These are phyloP conservation scores for Lethocerus indicus DNA, from an alignment of 1,140 invertebrate genomes.

Conservation along the genomic window DNA sequence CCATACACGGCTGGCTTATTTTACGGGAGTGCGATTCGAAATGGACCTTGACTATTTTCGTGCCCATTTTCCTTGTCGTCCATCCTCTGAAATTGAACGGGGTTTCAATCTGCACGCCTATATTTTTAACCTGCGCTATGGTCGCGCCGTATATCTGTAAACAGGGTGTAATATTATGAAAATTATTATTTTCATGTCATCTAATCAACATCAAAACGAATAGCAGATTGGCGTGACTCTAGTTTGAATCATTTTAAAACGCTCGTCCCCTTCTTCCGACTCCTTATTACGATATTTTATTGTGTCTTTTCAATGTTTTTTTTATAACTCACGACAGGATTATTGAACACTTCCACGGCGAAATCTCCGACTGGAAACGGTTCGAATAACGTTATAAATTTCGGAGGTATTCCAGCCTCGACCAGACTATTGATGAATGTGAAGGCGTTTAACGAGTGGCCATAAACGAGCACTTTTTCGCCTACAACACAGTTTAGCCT, in stretches of 20 bases:
- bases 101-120: too few species aligned
- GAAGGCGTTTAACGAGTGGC: constrained; percentile 37
- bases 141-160: too few species aligned
- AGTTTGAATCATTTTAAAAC: neutral
- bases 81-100: too few species aligned
- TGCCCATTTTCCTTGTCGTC: too few species aligned
- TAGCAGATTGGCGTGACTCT: neutral
- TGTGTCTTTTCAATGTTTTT: neutral
- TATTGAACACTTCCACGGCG: constrained; percentile 1
- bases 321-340: constrained; percentile 1
- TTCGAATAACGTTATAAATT: constrained; percentile 33
- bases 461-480: constrained; percentile 36
- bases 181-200: too few species aligned
- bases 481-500: neutral
- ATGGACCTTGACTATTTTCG: too few species aligned
- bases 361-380: constrained; percentile 28
- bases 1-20: too few species aligned
- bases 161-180: too few species aligned
- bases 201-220: too few species aligned
- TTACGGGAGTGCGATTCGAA: too few species aligned
- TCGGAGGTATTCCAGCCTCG: constrained; percentile 29
- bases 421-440: constrained; percentile 35
- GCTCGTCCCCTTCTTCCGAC: neutral
- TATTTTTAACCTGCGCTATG: too few species aligned
- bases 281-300: neutral